Conservation (phyloP, 2,888 invertebrate species). For the Calameuta idolon region DNA sequence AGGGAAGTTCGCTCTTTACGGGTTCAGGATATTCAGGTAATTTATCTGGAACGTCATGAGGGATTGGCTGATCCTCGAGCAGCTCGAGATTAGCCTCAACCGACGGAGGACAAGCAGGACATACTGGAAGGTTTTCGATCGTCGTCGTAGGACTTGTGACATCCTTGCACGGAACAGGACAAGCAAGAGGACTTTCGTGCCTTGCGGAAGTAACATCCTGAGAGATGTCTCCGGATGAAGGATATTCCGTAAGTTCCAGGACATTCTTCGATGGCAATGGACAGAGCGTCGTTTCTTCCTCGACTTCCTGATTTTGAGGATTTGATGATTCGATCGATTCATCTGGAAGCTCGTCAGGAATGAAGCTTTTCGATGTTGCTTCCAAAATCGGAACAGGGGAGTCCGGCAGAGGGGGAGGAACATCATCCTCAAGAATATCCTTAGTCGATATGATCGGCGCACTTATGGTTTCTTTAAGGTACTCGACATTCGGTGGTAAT, state of each 20-base stretch:
- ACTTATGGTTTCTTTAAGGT: constrained; percentile 10
- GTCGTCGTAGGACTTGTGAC: not conserved
- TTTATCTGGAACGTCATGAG: not conserved
- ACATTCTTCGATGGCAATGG: not conserved
- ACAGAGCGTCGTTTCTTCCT: not conserved
- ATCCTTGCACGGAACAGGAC: too few relatives aligned
- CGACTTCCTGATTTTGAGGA: too few relatives aligned
- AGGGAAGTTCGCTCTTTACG: too few relatives aligned
- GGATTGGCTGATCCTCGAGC: constrained; percentile 13
- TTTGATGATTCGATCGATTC: too few relatives aligned
- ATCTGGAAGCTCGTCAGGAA: too few relatives aligned
- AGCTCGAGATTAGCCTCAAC: constrained; percentile 9
- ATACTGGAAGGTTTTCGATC: constrained; percentile 11
- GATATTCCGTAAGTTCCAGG: not conserved
- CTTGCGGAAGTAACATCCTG: not conserved
- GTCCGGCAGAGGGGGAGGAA: constrained; percentile 26
- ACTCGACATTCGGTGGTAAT: not conserved
- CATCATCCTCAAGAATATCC: constrained; percentile 21
- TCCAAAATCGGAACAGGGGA: too few relatives aligned
- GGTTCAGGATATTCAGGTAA: too few relatives aligned
- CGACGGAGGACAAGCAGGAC: constrained; percentile 1
- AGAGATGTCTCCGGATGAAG: not conserved
- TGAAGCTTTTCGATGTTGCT: too few relatives aligned
- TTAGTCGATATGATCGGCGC: constrained; percentile 20
- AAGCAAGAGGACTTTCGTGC: too few relatives aligned